phyloP scores from a whole-genome alignment of 2,888 invertebrate genomes.

The Resseliella maxima region DNA sequence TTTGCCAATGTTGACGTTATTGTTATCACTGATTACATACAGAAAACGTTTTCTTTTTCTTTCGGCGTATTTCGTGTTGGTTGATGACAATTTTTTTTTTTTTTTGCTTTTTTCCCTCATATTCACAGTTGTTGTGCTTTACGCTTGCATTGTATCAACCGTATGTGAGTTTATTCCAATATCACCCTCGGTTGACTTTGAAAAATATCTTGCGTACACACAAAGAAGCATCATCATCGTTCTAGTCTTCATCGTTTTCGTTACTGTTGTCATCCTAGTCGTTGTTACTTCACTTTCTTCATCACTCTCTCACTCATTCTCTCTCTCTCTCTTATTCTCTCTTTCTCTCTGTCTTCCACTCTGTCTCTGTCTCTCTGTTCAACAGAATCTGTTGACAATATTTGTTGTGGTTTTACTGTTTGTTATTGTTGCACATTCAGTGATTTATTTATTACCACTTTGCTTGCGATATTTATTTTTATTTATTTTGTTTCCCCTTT shows the following conservation, averaged over 20 bases:
- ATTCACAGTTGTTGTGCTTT: neutral
- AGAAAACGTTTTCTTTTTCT: neutral
- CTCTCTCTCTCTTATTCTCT: too few species aligned
- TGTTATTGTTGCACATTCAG: neutral
- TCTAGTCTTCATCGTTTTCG: too few species aligned
- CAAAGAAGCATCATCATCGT: too few species aligned
- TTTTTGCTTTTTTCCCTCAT: neutral
- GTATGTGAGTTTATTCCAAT: neutral
- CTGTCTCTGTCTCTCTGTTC: neutral
- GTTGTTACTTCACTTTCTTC: too few species aligned
- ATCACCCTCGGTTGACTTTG: conserved; percentile 18
- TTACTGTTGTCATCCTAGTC: too few species aligned
- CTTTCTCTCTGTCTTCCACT: too few species aligned
- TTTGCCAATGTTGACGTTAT: neutral
- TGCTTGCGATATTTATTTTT: conserved; percentile 13
- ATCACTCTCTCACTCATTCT: too few species aligned
- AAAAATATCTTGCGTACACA: neutral
- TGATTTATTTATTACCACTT: conserved; percentile 46
- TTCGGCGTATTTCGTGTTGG: neutral
- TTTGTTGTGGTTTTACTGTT: conserved; percentile 1
- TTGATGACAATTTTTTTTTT: neutral
- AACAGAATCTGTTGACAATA: neutral
- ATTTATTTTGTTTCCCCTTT: neutral
- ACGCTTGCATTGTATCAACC: neutral
- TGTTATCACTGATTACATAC: conserved; percentile 13